Evolutionary conservation across 2,888 invertebrate species (phyloP).

Genomic region (Bombylius major): DNA sequence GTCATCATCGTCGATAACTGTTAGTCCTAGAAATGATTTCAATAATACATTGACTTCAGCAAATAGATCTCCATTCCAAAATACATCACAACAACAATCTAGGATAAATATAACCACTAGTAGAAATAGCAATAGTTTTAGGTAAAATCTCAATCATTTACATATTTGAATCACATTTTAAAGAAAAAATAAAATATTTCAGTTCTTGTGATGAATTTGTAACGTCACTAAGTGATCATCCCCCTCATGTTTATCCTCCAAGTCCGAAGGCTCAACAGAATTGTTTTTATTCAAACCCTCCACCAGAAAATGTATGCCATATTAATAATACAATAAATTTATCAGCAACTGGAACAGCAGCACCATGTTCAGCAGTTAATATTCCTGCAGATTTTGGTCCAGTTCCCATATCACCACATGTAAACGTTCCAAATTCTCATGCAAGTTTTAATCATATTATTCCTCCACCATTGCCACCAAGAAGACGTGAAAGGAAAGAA

Average conservation of each 20-base stretch:
- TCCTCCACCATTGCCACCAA: slow-evolving; percentile 32
- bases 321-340: neutral
- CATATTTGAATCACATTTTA: too few relatives aligned
- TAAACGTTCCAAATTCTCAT: slow-evolving; percentile 33
- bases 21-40: slow-evolving; percentile 30
- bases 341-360: neutral
- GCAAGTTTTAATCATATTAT: slow-evolving; percentile 26
- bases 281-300: slow-evolving; percentile 9
- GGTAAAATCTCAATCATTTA: slow-evolving; percentile 1
- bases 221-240: slow-evolving; percentile 3
- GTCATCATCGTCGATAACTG: slow-evolving; percentile 24
- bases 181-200: neutral
- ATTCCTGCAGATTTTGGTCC: slow-evolving; percentile 9
- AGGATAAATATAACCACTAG: slow-evolving; percentile 8
- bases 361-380: neutral
- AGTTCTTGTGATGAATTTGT: slow-evolving; percentile 9
- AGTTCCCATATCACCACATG: slow-evolving; percentile 36
- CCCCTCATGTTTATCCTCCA: slow-evolving; percentile 8
- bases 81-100: slow-evolving; percentile 14
- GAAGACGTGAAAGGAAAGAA: slow-evolving; percentile 31
- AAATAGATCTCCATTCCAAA: slow-evolving; percentile 34
- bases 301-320: neutral
- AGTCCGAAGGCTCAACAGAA: slow-evolving; percentile 12
- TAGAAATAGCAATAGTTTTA: slow-evolving; percentile 13
- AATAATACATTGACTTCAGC: slow-evolving; percentile 7